phyloP scores from a whole-genome alignment of 2,888 invertebrate species.

The Germaria angustata region DNA sequence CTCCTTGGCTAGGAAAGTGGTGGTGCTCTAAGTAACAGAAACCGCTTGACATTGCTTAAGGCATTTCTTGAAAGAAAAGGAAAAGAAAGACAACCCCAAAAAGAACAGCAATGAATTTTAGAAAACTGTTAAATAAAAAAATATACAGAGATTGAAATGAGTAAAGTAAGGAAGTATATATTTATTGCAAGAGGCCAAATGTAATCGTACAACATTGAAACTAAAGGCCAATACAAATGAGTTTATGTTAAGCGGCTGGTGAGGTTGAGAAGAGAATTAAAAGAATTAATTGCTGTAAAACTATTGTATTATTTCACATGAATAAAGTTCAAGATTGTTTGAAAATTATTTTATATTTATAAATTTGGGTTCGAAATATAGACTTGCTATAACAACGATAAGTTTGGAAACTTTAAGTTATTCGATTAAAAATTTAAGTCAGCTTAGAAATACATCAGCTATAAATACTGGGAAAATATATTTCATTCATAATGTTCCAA shows the following conservation, averaged over 20 bases:
- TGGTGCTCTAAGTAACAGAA: constrained; percentile 35
- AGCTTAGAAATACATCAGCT: too few species aligned
- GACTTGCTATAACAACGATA: too few species aligned
- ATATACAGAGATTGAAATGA: not conserved
- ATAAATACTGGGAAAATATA: too few species aligned
- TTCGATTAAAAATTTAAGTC: too few species aligned
- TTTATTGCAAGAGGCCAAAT: constrained; percentile 50
- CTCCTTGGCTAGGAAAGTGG: constrained; percentile 26
- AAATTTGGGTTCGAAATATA: too few species aligned
- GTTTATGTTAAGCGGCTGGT: not conserved
- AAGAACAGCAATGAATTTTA: constrained; percentile 18
- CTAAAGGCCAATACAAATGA: constrained; percentile 33
- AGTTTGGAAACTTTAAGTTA: too few species aligned
- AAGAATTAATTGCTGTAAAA: constrained; percentile 1
- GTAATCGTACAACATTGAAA: too few species aligned
- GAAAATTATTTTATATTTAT: too few species aligned
- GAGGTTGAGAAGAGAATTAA: not conserved
- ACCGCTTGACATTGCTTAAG: constrained; percentile 50
- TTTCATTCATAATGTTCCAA: too few species aligned
- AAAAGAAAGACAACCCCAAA: constrained; percentile 12
- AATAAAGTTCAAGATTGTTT: too few species aligned
- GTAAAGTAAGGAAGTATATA: constrained; percentile 1
- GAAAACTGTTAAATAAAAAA: not conserved
- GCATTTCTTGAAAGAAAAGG: constrained; percentile 17
- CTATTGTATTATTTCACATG: too few species aligned